Base-by-base conservation (phyloP, 2,113 vertebrate species). In the Acinonyx jubatus region DNA sequence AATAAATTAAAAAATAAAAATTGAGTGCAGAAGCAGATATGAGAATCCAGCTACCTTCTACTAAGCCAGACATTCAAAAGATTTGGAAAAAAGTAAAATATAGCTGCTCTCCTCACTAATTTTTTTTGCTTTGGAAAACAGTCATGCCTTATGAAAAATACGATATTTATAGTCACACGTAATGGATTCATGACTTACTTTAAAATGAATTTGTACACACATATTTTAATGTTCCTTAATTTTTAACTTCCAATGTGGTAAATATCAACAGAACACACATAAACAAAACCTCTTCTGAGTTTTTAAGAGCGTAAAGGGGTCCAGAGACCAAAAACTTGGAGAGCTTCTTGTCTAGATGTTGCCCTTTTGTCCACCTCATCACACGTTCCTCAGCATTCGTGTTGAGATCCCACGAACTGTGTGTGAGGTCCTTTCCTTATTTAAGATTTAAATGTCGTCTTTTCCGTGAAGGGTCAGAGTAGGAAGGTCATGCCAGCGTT, bases 101-200 rank as follows among this genome's bases (percentile, higher is more conserved):
- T 1, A 52, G 45, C 19, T 52, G 89, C n/a, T 71, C 71, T 25
- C 76, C 78, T 85, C 18, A 33, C 12, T 84, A 14, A 14, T 12
- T 21, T 31, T 48, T 92, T 65, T 83, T 57, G 57, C 76, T 66
- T 81, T 95, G 50, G 73, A 69, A 91, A 76, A 61, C n/a, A 36
- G 23, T 69, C 87, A 36, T 48, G 71, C 79, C 91, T 81, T 69
- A 81, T 89, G 63, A 52, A 95, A 91, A 94, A 66, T 63, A 18
- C 7, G 16, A 36, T 63, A 25, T 79, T 33, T 76, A 14, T 76
- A 1, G 66, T 81, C 23, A 92, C 21, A 63, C 50, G 45, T 76
- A 86, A 18, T 90, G n/a, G 8, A 2, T 66, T 65, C 68, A 25
- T 41, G 68, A 45, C 45, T 74, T 68, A 27, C 83, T 97, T 96